Conservation (phyloP, 2,113 vertebrate species). For the Thunnus maccoyii region DNA sequence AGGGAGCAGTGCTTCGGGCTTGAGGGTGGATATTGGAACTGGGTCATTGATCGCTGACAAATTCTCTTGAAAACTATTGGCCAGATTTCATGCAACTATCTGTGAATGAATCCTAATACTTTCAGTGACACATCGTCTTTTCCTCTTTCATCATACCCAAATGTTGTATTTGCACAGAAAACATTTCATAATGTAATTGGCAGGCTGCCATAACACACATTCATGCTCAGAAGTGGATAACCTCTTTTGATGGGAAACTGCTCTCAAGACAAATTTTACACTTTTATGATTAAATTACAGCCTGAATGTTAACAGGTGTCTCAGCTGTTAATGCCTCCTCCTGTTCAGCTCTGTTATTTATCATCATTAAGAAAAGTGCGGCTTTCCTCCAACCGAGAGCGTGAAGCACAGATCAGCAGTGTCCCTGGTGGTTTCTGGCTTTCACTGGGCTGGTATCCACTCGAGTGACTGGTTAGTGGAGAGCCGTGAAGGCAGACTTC, state of each 20-base stretch:
- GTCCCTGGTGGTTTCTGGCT: slow-evolving; percentile 31
- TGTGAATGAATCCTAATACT: not conserved
- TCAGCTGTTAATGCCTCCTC: slow-evolving; percentile 35
- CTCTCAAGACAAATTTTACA: not conserved
- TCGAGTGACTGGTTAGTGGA: slow-evolving; percentile 41
- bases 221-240: not conserved
- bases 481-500: slow-evolving; percentile 28
- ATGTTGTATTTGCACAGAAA: not conserved
- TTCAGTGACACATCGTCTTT: not conserved
- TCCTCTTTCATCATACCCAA: not conserved
- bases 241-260: not conserved
- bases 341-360: slow-evolving; percentile 11
- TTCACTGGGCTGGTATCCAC: slow-evolving; percentile 21
- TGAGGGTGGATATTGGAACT: no score
- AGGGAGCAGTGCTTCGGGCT: no score
- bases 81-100: no score
- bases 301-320: slow-evolving; percentile 33
- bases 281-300: slow-evolving; percentile 18
- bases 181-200: not conserved
- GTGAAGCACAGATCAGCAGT: slow-evolving; percentile 23
- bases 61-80: no score
- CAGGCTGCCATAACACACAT: not conserved
- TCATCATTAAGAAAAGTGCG: slow-evolving; percentile 37
- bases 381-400: slow-evolving; percentile 12
- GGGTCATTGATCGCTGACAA: no score